These are phyloP conservation scores for Imbricaverruca yamaguchii DNA, from an alignment of 2,888 invertebrate genomes.

Conservation along the genomic window DNA sequence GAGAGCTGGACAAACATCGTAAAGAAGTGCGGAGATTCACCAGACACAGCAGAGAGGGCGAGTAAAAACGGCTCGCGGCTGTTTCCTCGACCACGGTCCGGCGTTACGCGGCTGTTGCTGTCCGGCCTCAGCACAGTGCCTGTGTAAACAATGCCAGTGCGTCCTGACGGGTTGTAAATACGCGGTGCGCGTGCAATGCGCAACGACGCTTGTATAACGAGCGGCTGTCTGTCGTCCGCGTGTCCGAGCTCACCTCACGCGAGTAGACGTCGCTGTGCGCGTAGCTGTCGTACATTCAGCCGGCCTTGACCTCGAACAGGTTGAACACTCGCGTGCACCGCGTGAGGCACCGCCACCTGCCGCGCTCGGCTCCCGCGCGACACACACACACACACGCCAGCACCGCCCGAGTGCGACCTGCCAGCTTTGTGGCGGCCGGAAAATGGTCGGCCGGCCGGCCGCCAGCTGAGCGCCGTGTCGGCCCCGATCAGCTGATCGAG, in stretches of 20 bases:
- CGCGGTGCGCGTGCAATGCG: too few species aligned
- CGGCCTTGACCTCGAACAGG: background rate
- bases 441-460: background rate
- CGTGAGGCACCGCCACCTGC: too few species aligned
- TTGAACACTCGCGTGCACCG: too few species aligned
- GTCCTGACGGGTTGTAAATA: too few species aligned
- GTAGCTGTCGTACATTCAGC: conserved; percentile 2
- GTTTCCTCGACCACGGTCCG: background rate
- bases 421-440: background rate
- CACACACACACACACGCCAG: background rate
- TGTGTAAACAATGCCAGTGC: too few species aligned
- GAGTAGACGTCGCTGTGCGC: background rate
- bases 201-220: too few species aligned
- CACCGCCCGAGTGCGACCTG: background rate
- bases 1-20: background rate
- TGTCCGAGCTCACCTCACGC: background rate
- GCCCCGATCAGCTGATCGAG: conserved; percentile 6
- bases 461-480: background rate
- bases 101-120: background rate
- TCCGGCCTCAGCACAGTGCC: background rate
- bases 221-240: too few species aligned
- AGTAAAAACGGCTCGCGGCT: background rate
- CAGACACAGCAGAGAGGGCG: background rate
- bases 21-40: background rate
- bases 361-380: too few species aligned